These are phyloP conservation scores for Griposia aprilina DNA, from an alignment of 2,888 invertebrate genomes.

Conservation along the genomic window DNA sequence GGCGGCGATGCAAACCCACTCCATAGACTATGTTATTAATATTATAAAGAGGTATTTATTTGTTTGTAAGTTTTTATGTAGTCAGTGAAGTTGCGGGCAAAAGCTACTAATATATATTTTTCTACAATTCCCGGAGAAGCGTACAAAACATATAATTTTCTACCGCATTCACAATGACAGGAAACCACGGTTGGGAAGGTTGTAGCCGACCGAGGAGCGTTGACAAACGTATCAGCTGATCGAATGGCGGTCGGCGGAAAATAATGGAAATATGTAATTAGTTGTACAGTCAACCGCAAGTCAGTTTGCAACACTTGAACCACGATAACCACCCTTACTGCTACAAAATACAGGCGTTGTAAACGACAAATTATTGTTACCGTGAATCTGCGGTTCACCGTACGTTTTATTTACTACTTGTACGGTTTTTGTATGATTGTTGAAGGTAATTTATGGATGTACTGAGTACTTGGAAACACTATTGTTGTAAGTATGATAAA, in stretches of 20 bases:
- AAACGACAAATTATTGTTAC: too few species aligned
- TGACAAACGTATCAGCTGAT: constrained; percentile 63
- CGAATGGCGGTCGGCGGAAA: constrained; percentile 53
- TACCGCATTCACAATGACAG: constrained; percentile 53
- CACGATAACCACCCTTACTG: neutral
- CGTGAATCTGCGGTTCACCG: too few species aligned
- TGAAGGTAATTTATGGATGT: neutral
- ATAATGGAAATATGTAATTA: constrained; percentile 50
- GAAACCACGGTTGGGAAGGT: constrained; percentile 62
- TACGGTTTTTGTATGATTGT: constrained; percentile 32
- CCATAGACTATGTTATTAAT: too few species aligned
- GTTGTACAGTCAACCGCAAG: constrained; percentile 6
- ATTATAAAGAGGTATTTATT: too few species aligned
- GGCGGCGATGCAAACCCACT: neutral
- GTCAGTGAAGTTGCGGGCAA: too few species aligned
- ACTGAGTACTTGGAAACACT: neutral
- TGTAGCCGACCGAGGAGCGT: constrained; percentile 52
- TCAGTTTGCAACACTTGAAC: neutral
- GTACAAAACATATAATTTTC: constrained; percentile 54
- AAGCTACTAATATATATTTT: constrained; percentile 1
- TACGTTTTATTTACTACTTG: constrained; percentile 18
- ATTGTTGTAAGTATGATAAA: constrained; percentile 2
- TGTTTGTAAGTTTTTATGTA: too few species aligned
- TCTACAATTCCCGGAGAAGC: constrained; percentile 23
- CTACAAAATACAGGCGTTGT: neutral